Base-by-base conservation (phyloP, 1,140 invertebrate genomes). In the Lepidotrigona ventralis region DNA sequence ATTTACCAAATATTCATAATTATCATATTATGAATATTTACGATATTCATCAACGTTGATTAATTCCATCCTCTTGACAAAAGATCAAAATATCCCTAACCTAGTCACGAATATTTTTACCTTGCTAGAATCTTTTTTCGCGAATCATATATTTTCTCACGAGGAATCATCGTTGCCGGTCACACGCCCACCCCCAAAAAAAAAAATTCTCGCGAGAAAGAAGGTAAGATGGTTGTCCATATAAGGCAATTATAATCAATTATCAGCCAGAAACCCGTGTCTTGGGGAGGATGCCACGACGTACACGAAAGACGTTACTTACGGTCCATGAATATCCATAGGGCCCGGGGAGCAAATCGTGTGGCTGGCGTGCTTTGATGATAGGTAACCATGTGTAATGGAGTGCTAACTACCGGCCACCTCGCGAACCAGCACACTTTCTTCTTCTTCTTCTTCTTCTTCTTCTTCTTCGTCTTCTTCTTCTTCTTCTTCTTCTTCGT, bases 341-440 rank as follows among this genome's bases (percentile, higher is more conserved):
- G 88, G 83, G 84, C 63, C 68, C 72, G 85, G 81, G 75, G 85
- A 89, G 87, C 79, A 91, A 91, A 92, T 89, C 88, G 84, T 83
- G 86, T 85, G 88, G 85, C 78, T 90, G 86, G 87, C 87, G 90
- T 89, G 89, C 87, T 86, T 87, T 93, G 91, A 93, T 92, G 92
- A 93, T 92, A 91, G 92, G 90, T 91, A 90, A 93, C 89, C 90
- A 90, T 91, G 88, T 92, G 91, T 93, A 93, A 93, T 93, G 89
- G 91, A 91, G 92, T 93, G 92, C 89, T 93, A 93, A 93, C 92
- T 92, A 91, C 88, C 85, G 90, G 85, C 90, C 90, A 92, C 89
- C 90, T 92, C 88, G 90, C 89, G 87, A 90, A 92, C 88, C 88
- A 90, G 89, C 88, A 89, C 89, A 88, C 84, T 85, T 87, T 88